phyloP scores from a whole-genome alignment of 2,888 invertebrate genomes.

The Calephelis perditalis region DNA sequence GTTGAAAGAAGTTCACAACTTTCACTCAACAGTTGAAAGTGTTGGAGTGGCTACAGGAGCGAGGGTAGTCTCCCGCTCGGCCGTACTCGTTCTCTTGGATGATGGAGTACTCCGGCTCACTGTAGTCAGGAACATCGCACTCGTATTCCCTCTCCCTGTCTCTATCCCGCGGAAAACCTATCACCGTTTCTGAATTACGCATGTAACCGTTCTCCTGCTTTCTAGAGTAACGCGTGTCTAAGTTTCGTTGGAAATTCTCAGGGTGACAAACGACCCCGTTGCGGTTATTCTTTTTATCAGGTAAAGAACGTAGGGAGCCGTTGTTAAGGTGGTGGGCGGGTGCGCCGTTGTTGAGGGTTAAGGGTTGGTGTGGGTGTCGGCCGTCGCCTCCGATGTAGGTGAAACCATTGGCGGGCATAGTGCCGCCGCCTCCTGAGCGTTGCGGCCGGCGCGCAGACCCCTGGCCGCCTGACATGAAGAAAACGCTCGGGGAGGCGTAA shows the following conservation, averaged over 20 bases:
- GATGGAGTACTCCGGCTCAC: constrained; percentile 73
- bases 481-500: constrained; percentile 92
- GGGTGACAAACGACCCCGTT: constrained; percentile 67
- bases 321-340: constrained; percentile 72
- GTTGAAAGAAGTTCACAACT: constrained; percentile 47
- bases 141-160: constrained; percentile 43
- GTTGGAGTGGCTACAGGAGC: constrained; percentile 68
- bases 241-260: constrained; percentile 72
- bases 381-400: constrained; percentile 85
- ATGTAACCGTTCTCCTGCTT: constrained; percentile 75
- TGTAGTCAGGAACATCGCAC: constrained; percentile 55
- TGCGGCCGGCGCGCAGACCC: constrained; percentile 70
- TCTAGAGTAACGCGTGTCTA: constrained; percentile 68
- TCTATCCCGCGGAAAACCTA: constrained; percentile 56
- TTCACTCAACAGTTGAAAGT: constrained; percentile 74
- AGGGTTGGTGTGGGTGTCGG: constrained; percentile 71
- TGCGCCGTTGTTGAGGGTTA: constrained; percentile 73
- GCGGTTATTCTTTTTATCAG: constrained; percentile 69
- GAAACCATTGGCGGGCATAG: constrained; percentile 85
- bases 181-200: constrained; percentile 65
- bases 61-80: constrained; percentile 56
- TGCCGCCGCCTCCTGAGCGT: constrained; percentile 75
- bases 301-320: constrained; percentile 69
- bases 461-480: constrained; percentile 83
- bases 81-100: constrained; percentile 64